Conservation (phyloP, 2,797 vertebrate genomes). For the Heterohyrax brucei region DNA sequence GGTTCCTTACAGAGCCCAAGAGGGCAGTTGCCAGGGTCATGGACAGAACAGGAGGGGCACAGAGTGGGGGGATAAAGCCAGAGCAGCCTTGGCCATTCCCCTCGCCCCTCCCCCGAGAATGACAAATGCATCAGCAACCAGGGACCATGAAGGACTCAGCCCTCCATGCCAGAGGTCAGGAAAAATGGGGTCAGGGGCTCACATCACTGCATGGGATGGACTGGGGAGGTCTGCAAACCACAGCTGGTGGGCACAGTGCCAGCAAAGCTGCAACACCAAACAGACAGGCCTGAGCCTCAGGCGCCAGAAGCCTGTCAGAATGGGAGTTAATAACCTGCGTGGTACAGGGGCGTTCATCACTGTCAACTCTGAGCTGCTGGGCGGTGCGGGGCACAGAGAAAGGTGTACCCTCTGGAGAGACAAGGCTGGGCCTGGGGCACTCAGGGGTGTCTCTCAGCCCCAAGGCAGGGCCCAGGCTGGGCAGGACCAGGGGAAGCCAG, state of each 20-base stretch:
- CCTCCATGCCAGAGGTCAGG: background rate
- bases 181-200: background rate
- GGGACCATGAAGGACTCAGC: background rate
- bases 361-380: background rate
- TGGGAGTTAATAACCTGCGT: background rate
- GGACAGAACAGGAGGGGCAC: fast-evolving
- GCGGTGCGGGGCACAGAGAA: background rate
- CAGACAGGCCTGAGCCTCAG: background rate
- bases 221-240: too few species aligned
- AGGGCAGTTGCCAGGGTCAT: background rate
- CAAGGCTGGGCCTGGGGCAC: background rate
- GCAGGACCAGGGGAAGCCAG: background rate
- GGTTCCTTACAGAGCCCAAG: background rate
- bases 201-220: background rate
- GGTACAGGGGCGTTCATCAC: background rate
- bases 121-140: background rate
- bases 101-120: background rate
- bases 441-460: background rate
- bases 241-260: background rate
- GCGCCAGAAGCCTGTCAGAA: background rate
- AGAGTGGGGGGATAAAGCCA: background rate
- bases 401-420: background rate
- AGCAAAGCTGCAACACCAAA: too few species aligned
- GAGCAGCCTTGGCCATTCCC: background rate
- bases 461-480: fast-evolving